Evolutionary conservation across 92 coral and sea anemone species (phyloP), one percentile per base, ranked within the genome.

Genomic region (Palythoa grandis): DNA sequence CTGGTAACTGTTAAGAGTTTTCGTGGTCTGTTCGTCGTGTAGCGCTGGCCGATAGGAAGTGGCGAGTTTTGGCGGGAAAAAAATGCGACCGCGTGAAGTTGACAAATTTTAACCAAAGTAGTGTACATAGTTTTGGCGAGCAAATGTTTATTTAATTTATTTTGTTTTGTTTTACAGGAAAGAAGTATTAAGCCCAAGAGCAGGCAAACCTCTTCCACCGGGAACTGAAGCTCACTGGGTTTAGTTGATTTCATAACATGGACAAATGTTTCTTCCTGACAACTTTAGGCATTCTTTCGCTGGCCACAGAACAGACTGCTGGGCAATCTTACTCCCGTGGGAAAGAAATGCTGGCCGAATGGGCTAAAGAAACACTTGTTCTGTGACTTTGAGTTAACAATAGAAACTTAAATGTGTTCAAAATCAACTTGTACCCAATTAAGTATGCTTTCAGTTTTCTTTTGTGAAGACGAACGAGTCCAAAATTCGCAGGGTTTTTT

Each of bases 191-290:
- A 79, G 84, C 37, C 84, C 84, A 39, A 79, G 61, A 56, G 22
- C 84, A 50, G 61, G 24, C 39, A 79, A 79, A 39, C 73, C 84
- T 13, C 84, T 79, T 79, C 73, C 84, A 63, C 84, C 84, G 11
- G 84, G 84, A 13, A 63, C 84, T 43, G 84, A 79, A n/a, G 84
- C 84, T 20, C 84, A 79, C 58, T 79, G 84, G 84, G 84, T 79
- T 40, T 79, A 39, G n/a, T 23, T 15, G 12, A 52, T 16, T 72
- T 72, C 53, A 38, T 19, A 40, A 16, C 23, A 7, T 13, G 19
- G 19, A 22, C 2, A 70, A 37, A 25, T 37, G 48, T 70, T 70
- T 37, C 75, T 12, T 70, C 22, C 11, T 6, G 25, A 63, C 2
- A 7, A n/a, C 69, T 7, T 63, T 43, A 24, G 11, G 2, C 74